Percentiles rank a stretch among this genome's conserved stretches.
phyloP scores from a whole-genome alignment of 2,888 invertebrate species.

The Campoletis raptor region DNA sequence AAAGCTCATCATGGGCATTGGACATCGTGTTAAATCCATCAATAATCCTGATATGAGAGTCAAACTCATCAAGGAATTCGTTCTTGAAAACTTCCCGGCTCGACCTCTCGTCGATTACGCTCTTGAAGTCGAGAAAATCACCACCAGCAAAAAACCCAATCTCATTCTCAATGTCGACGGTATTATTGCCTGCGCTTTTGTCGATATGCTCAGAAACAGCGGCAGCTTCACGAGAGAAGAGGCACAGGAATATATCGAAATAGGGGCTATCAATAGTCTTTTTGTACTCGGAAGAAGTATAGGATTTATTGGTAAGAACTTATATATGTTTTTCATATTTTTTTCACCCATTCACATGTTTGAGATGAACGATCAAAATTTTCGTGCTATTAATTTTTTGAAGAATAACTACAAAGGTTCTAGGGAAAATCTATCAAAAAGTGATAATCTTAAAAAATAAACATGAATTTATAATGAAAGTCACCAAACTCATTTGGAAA shows the following conservation, averaged over 20 bases:
- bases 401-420: too few relatives aligned
- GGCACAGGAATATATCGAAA: constrained; percentile 98
- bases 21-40: constrained; percentile 95
- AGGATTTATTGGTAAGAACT: constrained; percentile 94
- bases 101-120: constrained; percentile 98
- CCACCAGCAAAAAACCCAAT: constrained; percentile 99
- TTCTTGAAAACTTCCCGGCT: constrained; percentile 96
- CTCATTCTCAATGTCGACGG: constrained; percentile 99
- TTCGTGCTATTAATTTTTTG: not conserved
- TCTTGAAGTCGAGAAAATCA: constrained; percentile 98
- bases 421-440: too few relatives aligned
- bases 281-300: constrained; percentile 99
- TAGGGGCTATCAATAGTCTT: constrained; percentile 98
- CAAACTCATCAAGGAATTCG: constrained; percentile 98
- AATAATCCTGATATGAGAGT: constrained; percentile 99
- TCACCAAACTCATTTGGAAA: too few relatives aligned
- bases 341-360: constrained; percentile 21
- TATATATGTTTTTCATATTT: not conserved
- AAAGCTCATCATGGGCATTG: constrained; percentile 99
- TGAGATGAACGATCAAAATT: not conserved
- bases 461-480: too few relatives aligned
- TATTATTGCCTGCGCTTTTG: constrained; percentile 98
- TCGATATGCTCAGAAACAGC: constrained; percentile 97
- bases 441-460: too few relatives aligned
- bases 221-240: constrained; percentile 99